Evolutionary conservation across 2,888 invertebrate species (phyloP), one percentile per base, ranked within the genome.

Genomic region (Pseudeuparius sepicola): DNA sequence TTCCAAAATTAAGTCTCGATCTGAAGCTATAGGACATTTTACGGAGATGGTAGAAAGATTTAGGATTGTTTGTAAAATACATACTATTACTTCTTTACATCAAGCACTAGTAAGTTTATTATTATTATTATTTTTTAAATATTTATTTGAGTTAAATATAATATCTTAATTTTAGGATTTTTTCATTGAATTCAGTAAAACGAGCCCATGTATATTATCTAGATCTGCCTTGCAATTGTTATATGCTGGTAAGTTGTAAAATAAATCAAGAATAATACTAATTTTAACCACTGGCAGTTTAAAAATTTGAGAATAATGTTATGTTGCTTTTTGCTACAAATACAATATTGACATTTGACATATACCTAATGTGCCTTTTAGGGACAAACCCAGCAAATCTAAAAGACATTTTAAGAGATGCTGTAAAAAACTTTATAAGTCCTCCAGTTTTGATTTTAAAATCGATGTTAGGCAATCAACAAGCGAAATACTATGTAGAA

Each of bases 161-260:
- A 7, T 7, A n/a, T 20, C n/a, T 6, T 20, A 7, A 47, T 61
- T 59, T 24, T 57, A 85, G 87, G 90, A 94, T 56, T 89, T 92
- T 63, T 90, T 94, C 62, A 78, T 86, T 60, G 88, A 92, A 53
- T 93, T 93, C 62, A 93, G 93, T 53, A 78, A 79, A 51, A 73
- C 75, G 40, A 75, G 76, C 2, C 89, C 93, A 2, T 94, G 94
- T 61, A 87, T 94, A 38, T 70, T 96, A 5, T 92, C 93, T 2
- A 75, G 96, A 34, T 92, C 93, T 27, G 78, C 92, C 23, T 66
- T 94, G 3, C 93, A 90, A 59, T 69, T 85, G 40, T 66, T 89
- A 16, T 89, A 88, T 59, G 68, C 82, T 39, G 70, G 68, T 34
- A 56, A 61, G 44, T 10, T 14, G 5, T 25, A 11, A 15, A 31